Base-by-base conservation (phyloP, 2,113 vertebrate species). In the Pseudorasbora parva region DNA sequence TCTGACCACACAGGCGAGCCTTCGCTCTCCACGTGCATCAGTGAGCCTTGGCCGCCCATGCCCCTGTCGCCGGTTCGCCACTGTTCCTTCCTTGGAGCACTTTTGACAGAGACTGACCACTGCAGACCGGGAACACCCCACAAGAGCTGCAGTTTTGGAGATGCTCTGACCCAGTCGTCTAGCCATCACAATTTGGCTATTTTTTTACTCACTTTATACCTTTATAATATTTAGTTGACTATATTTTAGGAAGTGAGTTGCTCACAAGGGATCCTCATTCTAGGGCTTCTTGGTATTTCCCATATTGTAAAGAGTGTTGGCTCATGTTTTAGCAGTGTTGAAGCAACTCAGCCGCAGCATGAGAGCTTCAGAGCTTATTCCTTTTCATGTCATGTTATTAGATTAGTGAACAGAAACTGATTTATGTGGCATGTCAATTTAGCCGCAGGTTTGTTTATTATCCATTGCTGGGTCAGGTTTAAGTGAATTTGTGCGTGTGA, bases 361-460 rank as follows among this genome's bases (percentile, higher is more conserved):
- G 49, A 37, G 54, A 59, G 49, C 83, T 14, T 43, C 45, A 30
- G 21, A 23, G 25, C 60, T 60, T 41, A 71, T 66, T 73, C 57
- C 71, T 66, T 76, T 68, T 84, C 41, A 62, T 71, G 47, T 57
- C 66, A 30, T 21, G 47, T 73, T 78, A 87, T 81, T 60, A 87
- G 43, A 69, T 84, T 78, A 74, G 47, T 78, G 68, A 72, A 79
- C 56, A 57, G 79, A 66, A 59, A 49, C 57, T 57, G 79, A 68
- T 84, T 87, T 68, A 87, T 85, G 56, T 56, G 30, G 27, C 56
- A 72, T 85, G 83, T 85, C 79, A 87, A 45, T 78, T 85, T 78
- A 57, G 73, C 57, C 86, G 73, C 82, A 81, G 21, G 74, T 85
- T 87, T 82, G 73, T 87, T 87, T 87, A 87, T 87, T 82, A 75